Evolutionary conservation across 2,797 vertebrate species (phyloP).

Genomic region (Amniataba percoides): DNA sequence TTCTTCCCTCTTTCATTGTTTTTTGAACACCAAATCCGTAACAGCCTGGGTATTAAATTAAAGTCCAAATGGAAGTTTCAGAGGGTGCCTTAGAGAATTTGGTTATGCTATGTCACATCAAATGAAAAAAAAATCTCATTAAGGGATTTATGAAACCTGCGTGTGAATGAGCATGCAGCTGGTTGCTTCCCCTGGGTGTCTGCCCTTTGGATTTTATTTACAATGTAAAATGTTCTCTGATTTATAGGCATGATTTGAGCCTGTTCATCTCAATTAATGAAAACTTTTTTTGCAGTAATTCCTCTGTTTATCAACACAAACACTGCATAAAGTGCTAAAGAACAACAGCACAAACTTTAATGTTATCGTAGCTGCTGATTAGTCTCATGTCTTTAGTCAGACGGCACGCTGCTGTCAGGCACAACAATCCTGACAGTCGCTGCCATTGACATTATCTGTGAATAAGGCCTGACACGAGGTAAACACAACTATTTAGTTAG

Average conservation of each 20-base stretch:
- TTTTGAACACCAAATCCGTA: conserved; percentile 58
- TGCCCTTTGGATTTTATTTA: conserved; percentile 14
- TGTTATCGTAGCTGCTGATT: conserved; percentile 12
- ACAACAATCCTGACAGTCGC: conserved; percentile 35
- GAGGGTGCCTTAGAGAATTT: conserved; percentile 52
- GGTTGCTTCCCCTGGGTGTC: conserved; percentile 13
- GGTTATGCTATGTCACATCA: conserved; percentile 42
- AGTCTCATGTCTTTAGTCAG: conserved; percentile 8
- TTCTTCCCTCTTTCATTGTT: conserved; percentile 53
- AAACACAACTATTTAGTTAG: conserved; percentile 57
- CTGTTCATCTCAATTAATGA: not conserved
- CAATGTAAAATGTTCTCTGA: not conserved
- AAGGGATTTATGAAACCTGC: conserved; percentile 45
- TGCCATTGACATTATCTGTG: conserved; percentile 40
- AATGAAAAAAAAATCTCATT: conserved; percentile 55
- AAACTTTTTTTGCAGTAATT: not conserved
- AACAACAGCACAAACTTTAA: conserved; percentile 32
- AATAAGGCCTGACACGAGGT: conserved; percentile 38
- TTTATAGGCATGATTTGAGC: conserved; percentile 4
- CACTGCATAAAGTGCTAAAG: not conserved
- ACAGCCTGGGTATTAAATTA: conserved; percentile 59
- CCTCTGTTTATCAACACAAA: conserved; percentile 25
- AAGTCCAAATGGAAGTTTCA: conserved; percentile 63
- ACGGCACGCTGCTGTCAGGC: conserved; percentile 22
- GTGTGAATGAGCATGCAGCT: conserved; percentile 16